A percentile compares a stretch with the other conserved stretches of the same genome.
Evolutionary conservation across 2,888 invertebrate genomes (phyloP).

Genomic region (Pristionchus maxplancki): DNA sequence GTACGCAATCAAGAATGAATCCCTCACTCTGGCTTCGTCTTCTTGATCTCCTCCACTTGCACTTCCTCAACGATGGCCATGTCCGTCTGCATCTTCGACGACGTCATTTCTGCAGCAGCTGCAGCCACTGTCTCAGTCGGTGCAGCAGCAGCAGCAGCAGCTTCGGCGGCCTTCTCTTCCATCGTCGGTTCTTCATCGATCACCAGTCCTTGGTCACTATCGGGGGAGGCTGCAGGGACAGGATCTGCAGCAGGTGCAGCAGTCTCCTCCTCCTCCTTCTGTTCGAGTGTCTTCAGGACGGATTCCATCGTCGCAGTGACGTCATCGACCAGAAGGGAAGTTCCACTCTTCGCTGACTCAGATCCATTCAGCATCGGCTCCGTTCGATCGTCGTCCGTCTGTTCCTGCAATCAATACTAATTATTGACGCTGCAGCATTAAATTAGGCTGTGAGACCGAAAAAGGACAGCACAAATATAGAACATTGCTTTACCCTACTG

Average conservation of each 20-base stretch:
- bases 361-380: slow-evolving; percentile 30
- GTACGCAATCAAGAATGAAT: neutral
- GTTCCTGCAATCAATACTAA: neutral
- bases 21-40: neutral
- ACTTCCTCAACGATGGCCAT: neutral
- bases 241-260: neutral
- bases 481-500: too few relatives aligned
- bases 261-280: neutral
- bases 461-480: neutral
- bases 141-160: neutral
- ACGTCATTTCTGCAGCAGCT: neutral
- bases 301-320: neutral
- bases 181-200: neutral
- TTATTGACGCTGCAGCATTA: neutral
- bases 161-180: neutral
- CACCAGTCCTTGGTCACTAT: neutral
- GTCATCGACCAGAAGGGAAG: neutral
- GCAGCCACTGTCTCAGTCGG: neutral
- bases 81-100: neutral
- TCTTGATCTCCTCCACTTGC: slow-evolving; percentile 41
- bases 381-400: slow-evolving; percentile 20
- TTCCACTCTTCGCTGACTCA: neutral
- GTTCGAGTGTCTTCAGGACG: neutral
- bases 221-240: neutral
- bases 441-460: neutral